Percentiles rank a stretch among this genome's conserved stretches.
Conservation (phyloP, 30 jellyfish, hydroid and myxozoan genomes). For the Clytia hemisphaerica region DNA sequence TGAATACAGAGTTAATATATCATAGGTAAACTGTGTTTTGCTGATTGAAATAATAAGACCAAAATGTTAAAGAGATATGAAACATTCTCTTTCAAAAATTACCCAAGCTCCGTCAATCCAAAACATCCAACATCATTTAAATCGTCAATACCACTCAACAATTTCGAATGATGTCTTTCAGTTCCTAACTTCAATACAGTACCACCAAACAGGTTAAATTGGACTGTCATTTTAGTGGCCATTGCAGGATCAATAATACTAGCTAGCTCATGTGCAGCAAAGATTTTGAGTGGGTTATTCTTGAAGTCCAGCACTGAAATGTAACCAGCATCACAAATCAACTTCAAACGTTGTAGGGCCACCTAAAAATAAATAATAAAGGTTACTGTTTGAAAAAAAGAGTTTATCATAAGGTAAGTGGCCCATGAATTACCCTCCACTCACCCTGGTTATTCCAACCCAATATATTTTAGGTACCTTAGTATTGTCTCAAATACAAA, state of each 20-base stretch:
- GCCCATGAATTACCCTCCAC: too few relatives aligned
- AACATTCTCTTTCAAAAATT: too few relatives aligned
- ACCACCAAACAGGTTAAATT: slow-evolving; percentile 85
- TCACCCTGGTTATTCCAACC: too few relatives aligned
- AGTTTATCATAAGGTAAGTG: too few relatives aligned
- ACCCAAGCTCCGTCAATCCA: slow-evolving; percentile 85
- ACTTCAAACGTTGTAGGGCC: slow-evolving; percentile 65
- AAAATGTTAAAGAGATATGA: too few relatives aligned
- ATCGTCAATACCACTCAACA: slow-evolving; percentile 63
- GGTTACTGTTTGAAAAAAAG: too few relatives aligned
- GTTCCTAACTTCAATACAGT: slow-evolving; percentile 84
- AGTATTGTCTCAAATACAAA: too few relatives aligned
- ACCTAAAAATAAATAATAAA: slow-evolving; percentile 7
- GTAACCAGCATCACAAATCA: slow-evolving; percentile 86
- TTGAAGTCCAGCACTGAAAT: slow-evolving; percentile 75
- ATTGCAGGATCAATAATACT: slow-evolving; percentile 83
- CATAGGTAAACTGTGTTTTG: too few relatives aligned
- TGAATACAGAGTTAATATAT: too few relatives aligned
- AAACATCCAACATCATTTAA: slow-evolving; percentile 86
- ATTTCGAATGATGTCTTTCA: slow-evolving; percentile 66
- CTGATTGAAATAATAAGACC: too few relatives aligned
- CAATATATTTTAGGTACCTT: too few relatives aligned
- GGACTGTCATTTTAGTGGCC: slow-evolving; percentile 94
- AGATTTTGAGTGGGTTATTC: slow-evolving; percentile 67
- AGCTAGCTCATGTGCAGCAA: slow-evolving; percentile 93